Conservation (phyloP, 2,888 invertebrate genomes). For the Lasiommata megera region DNA sequence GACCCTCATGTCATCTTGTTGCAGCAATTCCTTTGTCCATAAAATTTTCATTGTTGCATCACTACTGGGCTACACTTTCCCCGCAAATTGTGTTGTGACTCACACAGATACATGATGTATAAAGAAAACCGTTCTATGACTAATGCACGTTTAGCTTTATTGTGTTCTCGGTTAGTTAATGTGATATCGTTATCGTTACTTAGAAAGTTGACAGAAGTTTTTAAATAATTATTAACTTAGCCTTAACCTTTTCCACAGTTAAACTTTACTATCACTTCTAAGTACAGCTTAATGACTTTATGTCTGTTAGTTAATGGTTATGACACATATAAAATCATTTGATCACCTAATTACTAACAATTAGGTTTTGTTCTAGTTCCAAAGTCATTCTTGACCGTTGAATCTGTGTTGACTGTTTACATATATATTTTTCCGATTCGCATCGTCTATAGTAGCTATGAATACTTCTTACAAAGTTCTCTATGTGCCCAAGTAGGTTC, state of each 20-base stretch:
- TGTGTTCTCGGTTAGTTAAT: conserved; percentile 26
- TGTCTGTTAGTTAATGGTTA: no score
- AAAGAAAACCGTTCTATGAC: conserved; percentile 56
- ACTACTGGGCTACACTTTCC: conserved; percentile 70
- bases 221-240: conserved; percentile 27
- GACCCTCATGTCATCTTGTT: conserved; percentile 59
- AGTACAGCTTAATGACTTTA: not conserved
- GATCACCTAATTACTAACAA: no score
- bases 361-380: no score
- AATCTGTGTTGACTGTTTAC: no score
- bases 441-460: no score
- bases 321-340: no score
- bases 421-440: no score
- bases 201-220: conserved; percentile 40
- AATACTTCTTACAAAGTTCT: no score
- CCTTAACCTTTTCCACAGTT: not conserved
- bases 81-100: conserved; percentile 65
- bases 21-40: conserved; percentile 73
- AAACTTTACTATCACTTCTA: no score
- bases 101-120: conserved; percentile 49
- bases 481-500: no score
- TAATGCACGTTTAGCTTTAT: conserved; percentile 43
- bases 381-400: no score
- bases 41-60: conserved; percentile 77
- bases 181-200: conserved; percentile 27